Evolutionary conservation across 2,888 invertebrate species (phyloP), one percentile per base, ranked within the genome.

Genomic region (Argyra leucocephala): DNA sequence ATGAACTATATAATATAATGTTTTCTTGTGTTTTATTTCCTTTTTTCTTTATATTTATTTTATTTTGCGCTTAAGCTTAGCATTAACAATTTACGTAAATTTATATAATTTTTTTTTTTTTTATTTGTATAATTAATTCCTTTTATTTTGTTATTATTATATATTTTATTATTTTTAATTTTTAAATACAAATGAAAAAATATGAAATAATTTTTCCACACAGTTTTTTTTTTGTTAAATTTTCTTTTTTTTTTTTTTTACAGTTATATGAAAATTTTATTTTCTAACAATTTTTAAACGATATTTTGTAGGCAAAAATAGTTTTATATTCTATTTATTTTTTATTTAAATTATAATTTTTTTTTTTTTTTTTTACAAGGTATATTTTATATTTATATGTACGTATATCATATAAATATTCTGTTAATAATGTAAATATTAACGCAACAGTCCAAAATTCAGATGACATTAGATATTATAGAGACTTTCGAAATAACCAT

Each of bases 61-160:
- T 48, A 48, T 37, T 48, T 48, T 48, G 48, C 12, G 48, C 48
- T 48, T 48, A 48, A 48, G 48, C 48, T 48, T 48, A 48, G 48
- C 48, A 48, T 48, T 48, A 48, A 48, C 48, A 48, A 48, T 48
- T 48, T 48, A 48, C n/a, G 15, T 48, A 48, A 31, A 31, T 31
- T 31, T 31, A 31, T 31, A 7, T 31, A 31, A 48, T 48, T 48
- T 37, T 48, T 48, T 4, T 48, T 9, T 15, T 48, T 18, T 48
- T 18, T 48, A 31, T 31, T 6, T 15, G 12, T 37, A 37, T 37
- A 37, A 10, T 37, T 37, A 37, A 10, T 9, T 37, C 3, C 12
- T 9, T 37, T 37, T 15, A 37, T 18, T 48, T 48, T 48, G 18
- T 48, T 48, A 3, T 15, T n/a, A 31, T 31, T 31, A 31, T 10